Percentiles rank a stretch among this genome's conserved stretches.
Conservation (phyloP, 2,113 vertebrate species). For the Oriolus oriolus region DNA sequence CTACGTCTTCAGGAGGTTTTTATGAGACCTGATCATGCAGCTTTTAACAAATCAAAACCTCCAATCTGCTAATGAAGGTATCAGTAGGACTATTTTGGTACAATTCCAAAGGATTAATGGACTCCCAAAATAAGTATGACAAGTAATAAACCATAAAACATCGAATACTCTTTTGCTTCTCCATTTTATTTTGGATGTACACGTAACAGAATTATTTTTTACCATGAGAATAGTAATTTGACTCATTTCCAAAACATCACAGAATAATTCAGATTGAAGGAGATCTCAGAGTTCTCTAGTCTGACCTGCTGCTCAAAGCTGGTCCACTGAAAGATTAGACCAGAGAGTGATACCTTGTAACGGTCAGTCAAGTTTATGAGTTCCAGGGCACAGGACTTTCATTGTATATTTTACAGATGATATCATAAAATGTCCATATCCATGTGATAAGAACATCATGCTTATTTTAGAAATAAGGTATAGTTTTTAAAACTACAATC, state of each 20-base stretch:
- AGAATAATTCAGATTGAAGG: background rate
- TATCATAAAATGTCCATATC: background rate
- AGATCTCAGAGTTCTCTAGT: background rate
- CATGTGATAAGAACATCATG: background rate
- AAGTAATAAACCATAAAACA: background rate
- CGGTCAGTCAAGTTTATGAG: background rate
- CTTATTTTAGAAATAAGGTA: background rate
- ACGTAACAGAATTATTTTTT: background rate
- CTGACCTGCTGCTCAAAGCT: background rate
- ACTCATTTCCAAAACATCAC: background rate
- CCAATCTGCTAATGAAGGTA: background rate
- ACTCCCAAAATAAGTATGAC: background rate
- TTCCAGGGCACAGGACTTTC: background rate
- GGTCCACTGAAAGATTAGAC: background rate
- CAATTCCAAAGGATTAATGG: background rate
- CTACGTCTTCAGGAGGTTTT: background rate
- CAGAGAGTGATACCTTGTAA: background rate
- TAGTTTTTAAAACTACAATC: background rate
- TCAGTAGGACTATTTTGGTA: background rate
- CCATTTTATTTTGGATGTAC: background rate
- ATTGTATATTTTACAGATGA: background rate
- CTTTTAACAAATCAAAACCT: background rate
- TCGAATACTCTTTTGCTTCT: background rate
- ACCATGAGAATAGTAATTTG: background rate
- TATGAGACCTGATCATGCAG: background rate